phyloP scores from a whole-genome alignment of 2,113 vertebrate species.

The Psammodynastes pulverulentus region DNA sequence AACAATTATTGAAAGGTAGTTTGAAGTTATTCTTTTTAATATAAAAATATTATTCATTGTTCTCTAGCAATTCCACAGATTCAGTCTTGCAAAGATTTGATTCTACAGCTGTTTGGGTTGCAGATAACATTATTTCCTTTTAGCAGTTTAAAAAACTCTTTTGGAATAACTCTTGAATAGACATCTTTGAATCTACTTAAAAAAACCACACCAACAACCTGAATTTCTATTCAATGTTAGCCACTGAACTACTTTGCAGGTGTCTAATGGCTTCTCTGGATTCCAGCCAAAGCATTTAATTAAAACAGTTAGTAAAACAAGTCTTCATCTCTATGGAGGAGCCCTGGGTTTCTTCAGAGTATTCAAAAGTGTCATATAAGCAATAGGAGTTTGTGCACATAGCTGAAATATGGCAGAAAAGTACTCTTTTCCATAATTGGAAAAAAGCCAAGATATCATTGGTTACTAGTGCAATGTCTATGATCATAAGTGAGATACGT shows the following conservation, averaged over 20 bases:
- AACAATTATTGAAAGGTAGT: not conserved
- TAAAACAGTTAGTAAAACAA: conserved; percentile 5
- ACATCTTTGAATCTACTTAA: not conserved
- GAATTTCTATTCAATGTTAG: not conserved
- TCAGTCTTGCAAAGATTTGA: not conserved
- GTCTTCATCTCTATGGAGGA: not conserved
- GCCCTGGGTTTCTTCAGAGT: not conserved
- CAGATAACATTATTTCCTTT: not conserved
- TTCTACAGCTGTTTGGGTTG: not conserved
- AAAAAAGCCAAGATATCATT: not conserved
- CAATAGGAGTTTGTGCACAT: not conserved
- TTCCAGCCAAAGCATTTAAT: conserved; percentile 4
- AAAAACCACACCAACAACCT: not conserved
- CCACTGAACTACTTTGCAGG: not conserved
- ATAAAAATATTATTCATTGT: not conserved
- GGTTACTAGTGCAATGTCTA: not conserved
- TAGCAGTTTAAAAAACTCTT: not conserved
- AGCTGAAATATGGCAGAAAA: not conserved
- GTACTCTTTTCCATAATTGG: not conserved
- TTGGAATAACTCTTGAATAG: not conserved
- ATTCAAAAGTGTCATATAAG: not conserved
- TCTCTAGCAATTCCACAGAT: not conserved
- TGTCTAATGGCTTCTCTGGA: not conserved
- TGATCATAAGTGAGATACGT: not conserved
- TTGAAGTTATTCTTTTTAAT: not conserved